Evolutionary conservation across 2,113 vertebrate species (phyloP), one percentile per base, ranked within the genome.

Genomic region (Erythrolamprus reginae): DNA sequence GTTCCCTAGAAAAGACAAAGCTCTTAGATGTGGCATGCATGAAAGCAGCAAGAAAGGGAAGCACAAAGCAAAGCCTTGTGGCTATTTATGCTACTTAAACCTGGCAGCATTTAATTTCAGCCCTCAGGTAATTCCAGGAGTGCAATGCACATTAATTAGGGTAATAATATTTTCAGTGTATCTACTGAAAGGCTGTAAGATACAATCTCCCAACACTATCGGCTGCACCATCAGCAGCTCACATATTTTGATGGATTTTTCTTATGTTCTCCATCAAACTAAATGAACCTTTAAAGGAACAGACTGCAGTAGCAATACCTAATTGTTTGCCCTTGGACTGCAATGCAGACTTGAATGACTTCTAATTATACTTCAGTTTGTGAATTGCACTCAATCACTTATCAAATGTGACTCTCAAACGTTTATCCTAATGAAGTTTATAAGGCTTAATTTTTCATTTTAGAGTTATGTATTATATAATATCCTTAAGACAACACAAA

Each of bases 81-180:
- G 91, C 90, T 89, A 58, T 83, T 88, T 48, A 88, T 42, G 24
- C 89, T 93, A 88, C 47, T 90, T 87, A 92, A 92, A 48, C 65
- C 51, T 53, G 19, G 24, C 51, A 21, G 70, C 86, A 88, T 82
- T 77, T 88, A 83, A 45, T 83, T 91, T 52, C 85, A 38, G 42
- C 45, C 86, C 42, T 38, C 28, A 83, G 52, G 42, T 82, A 87
- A 87, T 55, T 90, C 13, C 24, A 85, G 55, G 65, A 88, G 33
- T 26, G n/a, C 21, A 58, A 5, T 48, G 13, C 10, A 38, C 42
- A 28, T 82, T 83, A 82, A 26, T 87, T 23, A 48, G 3, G 50
- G 4, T n/a, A 82, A 17, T 82, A 82, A 17, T 82, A 82, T 70
- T 38, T 87, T 82, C 38, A 90, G 10, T 42, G 42, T 51, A 10